Evolutionary conservation across 2,797 vertebrate genomes (phyloP).

Genomic region (Coendou prehensilis): DNA sequence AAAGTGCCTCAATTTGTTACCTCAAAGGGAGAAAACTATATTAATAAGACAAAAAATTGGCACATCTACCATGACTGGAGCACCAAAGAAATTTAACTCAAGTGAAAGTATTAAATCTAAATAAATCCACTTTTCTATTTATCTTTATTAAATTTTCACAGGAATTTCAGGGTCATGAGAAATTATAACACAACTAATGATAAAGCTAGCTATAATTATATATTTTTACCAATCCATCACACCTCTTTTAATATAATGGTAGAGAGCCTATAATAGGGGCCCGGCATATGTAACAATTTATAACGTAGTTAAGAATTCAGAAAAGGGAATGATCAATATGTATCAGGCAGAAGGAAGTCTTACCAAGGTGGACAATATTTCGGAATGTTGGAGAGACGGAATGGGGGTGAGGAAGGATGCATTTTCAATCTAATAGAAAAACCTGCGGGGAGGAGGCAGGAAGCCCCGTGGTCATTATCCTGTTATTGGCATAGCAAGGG

Average conservation of each 20-base stretch:
- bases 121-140: not conserved
- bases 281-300: not conserved
- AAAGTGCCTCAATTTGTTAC: not conserved
- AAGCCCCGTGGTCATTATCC: not conserved
- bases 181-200: not conserved
- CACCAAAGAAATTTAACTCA: not conserved
- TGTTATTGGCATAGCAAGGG: not conserved
- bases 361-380: not conserved
- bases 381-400: not conserved
- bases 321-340: not conserved
- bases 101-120: not conserved
- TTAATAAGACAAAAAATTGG: conserved; percentile 24
- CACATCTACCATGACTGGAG: not conserved
- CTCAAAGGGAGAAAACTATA: not conserved
- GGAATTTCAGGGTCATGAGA: not conserved
- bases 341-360: not conserved
- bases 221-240: not conserved
- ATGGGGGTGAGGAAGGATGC: not conserved
- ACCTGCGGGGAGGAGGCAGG: too few relatives aligned
- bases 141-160: not conserved
- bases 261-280: not conserved
- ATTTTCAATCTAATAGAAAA: not conserved
- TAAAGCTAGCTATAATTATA: not conserved
- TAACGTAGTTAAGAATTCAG: not conserved
- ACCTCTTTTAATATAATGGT: not conserved